Percentiles rank a stretch among this genome's conserved stretches.
Conservation (phyloP, 2,113 vertebrate genomes). For the Plotosus lineatus region DNA sequence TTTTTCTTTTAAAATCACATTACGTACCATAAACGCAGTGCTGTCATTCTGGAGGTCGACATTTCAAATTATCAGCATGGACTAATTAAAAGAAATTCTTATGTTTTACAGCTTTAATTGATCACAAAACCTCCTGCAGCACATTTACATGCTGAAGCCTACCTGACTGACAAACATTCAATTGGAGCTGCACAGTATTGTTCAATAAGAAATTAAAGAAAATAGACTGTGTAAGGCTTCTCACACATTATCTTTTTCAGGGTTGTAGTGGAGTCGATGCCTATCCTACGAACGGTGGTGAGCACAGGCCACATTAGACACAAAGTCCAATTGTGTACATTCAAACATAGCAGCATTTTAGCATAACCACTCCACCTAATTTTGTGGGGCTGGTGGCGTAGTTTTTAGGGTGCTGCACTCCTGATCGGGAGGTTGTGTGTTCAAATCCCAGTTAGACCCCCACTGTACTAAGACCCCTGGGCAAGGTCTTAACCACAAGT, state of each 20-base stretch:
- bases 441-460: no score
- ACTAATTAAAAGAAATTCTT: neutral
- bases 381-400: no score
- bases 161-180: neutral
- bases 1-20: conserved; percentile 4
- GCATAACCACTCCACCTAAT: neutral
- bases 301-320: neutral
- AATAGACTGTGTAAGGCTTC: neutral
- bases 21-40: neutral
- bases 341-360: neutral
- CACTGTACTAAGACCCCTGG: no score
- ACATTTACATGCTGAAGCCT: neutral
- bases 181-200: neutral
- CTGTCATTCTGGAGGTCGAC: neutral
- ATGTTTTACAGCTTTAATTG: neutral
- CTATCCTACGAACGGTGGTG: neutral
- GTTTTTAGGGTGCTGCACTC: no score
- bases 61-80: neutral
- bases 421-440: no score
- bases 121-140: neutral
- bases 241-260: neutral
- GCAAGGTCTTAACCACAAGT: no score
- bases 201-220: neutral
- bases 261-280: neutral
- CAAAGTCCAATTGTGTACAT: neutral